Evolutionary conservation across 2,888 invertebrate genomes (phyloP).

Genomic region (Meghimatium bilineatum): DNA sequence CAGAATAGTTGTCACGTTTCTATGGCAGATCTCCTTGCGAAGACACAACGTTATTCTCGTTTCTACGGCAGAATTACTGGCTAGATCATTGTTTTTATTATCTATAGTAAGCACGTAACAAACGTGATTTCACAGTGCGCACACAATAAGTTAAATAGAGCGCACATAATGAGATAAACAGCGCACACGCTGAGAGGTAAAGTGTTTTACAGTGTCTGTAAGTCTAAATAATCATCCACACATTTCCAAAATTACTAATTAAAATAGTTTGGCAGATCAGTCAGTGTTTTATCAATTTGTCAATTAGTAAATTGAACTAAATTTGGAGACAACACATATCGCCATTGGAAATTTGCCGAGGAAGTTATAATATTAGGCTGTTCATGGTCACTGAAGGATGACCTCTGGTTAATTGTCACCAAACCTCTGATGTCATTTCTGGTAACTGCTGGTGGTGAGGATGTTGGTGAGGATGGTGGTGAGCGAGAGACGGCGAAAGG

Average conservation of each 20-base stretch:
- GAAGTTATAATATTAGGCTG: not conserved
- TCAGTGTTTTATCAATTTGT: not conserved
- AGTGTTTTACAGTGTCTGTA: not conserved
- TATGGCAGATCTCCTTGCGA: no score
- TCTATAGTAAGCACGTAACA: no score
- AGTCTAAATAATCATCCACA: not conserved
- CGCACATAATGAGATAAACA: no score
- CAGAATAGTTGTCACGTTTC: no score
- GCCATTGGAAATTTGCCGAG: not conserved
- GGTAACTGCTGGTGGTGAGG: constrained; percentile 46
- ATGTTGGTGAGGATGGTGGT: constrained; percentile 47
- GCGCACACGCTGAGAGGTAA: no score
- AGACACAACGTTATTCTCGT: no score
- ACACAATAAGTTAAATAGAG: no score
- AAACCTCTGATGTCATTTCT: constrained; percentile 49
- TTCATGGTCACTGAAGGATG: not conserved
- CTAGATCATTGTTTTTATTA: no score
- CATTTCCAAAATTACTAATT: not conserved
- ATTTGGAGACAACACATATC: not conserved
- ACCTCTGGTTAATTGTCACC: constrained; percentile 52
- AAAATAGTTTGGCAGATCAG: not conserved
- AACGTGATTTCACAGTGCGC: no score
- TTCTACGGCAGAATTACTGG: no score
- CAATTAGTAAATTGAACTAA: not conserved
- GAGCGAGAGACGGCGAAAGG: constrained; percentile 44